A percentile compares a stretch with the other conserved stretches of the same genome.
Evolutionary conservation across 2,888 invertebrate species (phyloP).

Genomic region (Spodoptera exigua): DNA sequence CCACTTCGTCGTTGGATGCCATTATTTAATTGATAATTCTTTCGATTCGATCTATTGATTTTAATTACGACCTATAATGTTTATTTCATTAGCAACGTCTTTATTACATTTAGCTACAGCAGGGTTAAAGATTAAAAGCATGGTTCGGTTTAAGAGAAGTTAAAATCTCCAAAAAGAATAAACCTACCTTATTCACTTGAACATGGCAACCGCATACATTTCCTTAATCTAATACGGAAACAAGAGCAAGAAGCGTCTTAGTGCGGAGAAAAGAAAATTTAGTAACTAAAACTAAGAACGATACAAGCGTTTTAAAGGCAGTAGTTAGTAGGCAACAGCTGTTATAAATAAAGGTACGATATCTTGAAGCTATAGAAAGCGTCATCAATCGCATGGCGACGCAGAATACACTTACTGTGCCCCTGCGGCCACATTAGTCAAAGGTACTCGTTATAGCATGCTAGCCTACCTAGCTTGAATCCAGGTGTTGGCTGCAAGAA

Average conservation of each 20-base stretch:
- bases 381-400: constrained; percentile 55
- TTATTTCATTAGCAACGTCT: no score
- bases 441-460: constrained; percentile 49
- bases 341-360: constrained; percentile 49
- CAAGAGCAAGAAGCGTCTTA: not conserved
- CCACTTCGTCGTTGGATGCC: no score
- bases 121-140: no score
- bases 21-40: no score
- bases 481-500: constrained; percentile 10
- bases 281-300: constrained; percentile 5
- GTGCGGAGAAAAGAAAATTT: constrained; percentile 13
- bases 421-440: constrained; percentile 54
- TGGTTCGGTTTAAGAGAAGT: no score
- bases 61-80: no score
- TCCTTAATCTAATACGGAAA: not conserved
- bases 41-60: no score
- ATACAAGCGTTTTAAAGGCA: constrained; percentile 38
- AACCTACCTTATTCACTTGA: no score
- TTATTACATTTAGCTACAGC: no score
- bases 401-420: constrained; percentile 42
- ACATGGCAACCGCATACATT: no score
- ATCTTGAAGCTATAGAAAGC: constrained; percentile 56
- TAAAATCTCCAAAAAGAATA: no score
- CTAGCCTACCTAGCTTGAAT: constrained; percentile 8
- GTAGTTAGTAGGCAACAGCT: constrained; percentile 34